Evolutionary conservation across 2,797 vertebrate genomes (phyloP).

Genomic region (Enteromius anoplus): DNA sequence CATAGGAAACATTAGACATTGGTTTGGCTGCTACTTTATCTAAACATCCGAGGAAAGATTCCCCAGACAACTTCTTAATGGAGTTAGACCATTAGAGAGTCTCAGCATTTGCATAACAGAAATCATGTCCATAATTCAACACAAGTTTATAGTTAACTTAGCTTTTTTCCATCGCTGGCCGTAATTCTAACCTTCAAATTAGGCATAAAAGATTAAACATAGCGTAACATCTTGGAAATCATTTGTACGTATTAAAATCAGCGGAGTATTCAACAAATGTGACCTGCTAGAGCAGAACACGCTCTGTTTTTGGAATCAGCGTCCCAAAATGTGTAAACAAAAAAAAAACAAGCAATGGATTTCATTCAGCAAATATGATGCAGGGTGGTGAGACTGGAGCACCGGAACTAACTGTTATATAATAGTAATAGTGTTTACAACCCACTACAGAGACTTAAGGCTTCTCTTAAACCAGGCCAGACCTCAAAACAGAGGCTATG

Average conservation of each 20-base stretch:
- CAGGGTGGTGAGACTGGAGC: neutral
- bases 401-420: neutral
- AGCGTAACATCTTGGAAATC: neutral
- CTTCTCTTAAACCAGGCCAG: neutral
- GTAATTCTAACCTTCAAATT: neutral
- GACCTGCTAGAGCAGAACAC: neutral
- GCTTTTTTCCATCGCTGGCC: neutral
- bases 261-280: neutral
- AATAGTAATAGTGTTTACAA: constrained; percentile 22
- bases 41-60: neutral
- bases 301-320: neutral
- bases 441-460: constrained; percentile 54
- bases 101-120: neutral
- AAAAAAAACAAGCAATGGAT: neutral
- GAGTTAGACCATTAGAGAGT: neutral
- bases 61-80: neutral
- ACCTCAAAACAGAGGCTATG: constrained; percentile 20
- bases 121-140: neutral
- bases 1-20: neutral
- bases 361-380: neutral
- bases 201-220: neutral
- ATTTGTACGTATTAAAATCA: neutral
- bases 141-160: neutral
- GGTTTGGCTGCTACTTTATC: neutral
- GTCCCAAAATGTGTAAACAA: neutral